phyloP scores from a whole-genome alignment of 2,113 vertebrate species.

The Redunca redunca region DNA sequence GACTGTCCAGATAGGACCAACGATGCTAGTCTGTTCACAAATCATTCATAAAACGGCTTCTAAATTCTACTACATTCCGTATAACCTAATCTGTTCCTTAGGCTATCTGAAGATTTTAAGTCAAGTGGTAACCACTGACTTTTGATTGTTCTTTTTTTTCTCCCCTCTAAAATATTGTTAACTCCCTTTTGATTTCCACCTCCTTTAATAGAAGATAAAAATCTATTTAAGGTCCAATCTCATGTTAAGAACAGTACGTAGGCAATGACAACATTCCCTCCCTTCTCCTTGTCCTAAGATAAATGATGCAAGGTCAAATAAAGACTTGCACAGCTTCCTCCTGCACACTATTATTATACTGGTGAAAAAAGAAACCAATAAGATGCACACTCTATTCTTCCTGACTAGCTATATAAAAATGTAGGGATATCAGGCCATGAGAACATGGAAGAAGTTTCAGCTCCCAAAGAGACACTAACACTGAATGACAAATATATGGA shows the following conservation, averaged over 20 bases:
- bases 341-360: not conserved
- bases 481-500: constrained; percentile 31
- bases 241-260: not conserved
- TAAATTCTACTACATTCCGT: not conserved
- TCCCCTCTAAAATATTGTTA: not conserved
- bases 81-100: constrained; percentile 4
- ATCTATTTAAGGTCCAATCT: not conserved
- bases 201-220: constrained; percentile 6
- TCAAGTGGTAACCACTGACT: not conserved
- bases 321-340: not conserved
- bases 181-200: not conserved
- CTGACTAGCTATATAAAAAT: constrained; percentile 18
- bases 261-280: not conserved
- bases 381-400: not conserved
- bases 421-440: not conserved
- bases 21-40: not conserved
- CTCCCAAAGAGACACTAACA: constrained; percentile 34
- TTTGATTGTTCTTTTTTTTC: not conserved
- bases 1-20: not conserved
- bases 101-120: constrained; percentile 24
- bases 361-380: constrained; percentile 30
- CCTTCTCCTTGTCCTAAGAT: not conserved
- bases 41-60: not conserved
- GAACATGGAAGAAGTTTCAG: not conserved
- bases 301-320: not conserved